Conservation (phyloP, 1,140 invertebrate genomes). For the Meloidogyne floridensis region DNA sequence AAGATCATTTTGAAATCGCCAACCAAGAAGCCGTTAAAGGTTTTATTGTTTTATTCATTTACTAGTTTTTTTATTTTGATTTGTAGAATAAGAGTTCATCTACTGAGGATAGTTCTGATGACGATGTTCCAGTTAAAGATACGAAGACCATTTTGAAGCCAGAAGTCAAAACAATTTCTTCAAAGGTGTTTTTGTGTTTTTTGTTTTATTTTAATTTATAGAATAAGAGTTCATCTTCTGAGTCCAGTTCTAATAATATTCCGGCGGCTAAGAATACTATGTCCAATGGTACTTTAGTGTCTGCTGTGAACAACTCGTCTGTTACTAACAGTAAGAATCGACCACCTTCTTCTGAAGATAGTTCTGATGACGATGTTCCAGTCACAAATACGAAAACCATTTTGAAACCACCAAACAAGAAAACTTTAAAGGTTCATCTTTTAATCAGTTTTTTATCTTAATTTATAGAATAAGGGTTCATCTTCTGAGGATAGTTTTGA, state of each 20-base stretch:
- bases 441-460: background rate
- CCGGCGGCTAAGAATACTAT: too few species aligned
- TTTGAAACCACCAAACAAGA: background rate
- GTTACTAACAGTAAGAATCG: too few species aligned
- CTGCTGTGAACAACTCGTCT: too few species aligned
- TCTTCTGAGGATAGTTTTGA: constrained; percentile 1
- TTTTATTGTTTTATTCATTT: too few species aligned
- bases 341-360: background rate
- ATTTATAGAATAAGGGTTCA: background rate
- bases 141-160: too few species aligned
- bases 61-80: background rate
- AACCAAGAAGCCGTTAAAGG: too few species aligned
- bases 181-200: background rate
- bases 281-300: too few species aligned
- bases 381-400: too few species aligned
- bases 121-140: background rate
- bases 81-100: background rate
- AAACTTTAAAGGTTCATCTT: background rate
- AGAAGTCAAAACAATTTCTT: too few species aligned
- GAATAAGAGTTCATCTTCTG: background rate
- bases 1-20: too few species aligned
- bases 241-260: background rate
- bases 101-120: constrained; percentile 3
- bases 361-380: background rate
- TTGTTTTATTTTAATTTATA: background rate